phyloP scores from a whole-genome alignment of 2,113 vertebrate species.

The Hystrix brachyura region DNA sequence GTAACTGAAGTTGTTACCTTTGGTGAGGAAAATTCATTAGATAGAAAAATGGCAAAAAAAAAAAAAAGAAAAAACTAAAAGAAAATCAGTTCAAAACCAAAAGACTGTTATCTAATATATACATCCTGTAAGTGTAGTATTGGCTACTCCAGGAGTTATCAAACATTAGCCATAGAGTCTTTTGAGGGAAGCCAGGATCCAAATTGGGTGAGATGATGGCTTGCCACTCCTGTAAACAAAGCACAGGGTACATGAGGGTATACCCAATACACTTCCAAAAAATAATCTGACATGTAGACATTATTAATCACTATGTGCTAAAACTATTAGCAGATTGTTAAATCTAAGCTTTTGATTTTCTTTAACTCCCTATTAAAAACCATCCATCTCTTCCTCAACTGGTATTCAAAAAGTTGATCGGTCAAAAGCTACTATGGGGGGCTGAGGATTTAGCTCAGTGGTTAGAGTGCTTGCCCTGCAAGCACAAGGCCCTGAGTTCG shows the following conservation, averaged over 20 bases:
- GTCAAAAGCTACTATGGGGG: neutral
- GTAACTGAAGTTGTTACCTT: neutral
- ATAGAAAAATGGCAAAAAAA: slow-evolving; percentile 34
- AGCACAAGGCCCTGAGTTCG: too few species aligned
- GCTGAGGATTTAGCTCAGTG: too few species aligned
- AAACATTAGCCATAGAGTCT: slow-evolving; percentile 47
- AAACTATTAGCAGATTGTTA: neutral
- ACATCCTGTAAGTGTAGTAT: neutral
- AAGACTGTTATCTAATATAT: neutral
- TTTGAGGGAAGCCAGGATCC: slow-evolving; percentile 63
- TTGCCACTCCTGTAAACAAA: slow-evolving; percentile 57
- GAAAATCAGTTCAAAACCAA: slow-evolving; percentile 52
- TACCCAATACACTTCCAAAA: slow-evolving; percentile 47
- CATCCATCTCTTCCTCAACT: neutral
- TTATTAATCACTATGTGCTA: slow-evolving; percentile 1
- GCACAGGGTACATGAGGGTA: neutral
- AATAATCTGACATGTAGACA: slow-evolving; percentile 3
- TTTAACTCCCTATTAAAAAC: slow-evolving; percentile 46
- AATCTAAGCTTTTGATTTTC: slow-evolving; percentile 18
- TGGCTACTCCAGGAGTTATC: slow-evolving; percentile 22
- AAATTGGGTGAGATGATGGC: neutral
- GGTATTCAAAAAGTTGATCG: slow-evolving; percentile 27
- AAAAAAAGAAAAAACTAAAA: neutral
- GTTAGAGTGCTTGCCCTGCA: too few species aligned
- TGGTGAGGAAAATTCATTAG: slow-evolving; percentile 37